phyloP scores from a whole-genome alignment of 1,140 invertebrate genomes.

The Amyelois transitella region DNA sequence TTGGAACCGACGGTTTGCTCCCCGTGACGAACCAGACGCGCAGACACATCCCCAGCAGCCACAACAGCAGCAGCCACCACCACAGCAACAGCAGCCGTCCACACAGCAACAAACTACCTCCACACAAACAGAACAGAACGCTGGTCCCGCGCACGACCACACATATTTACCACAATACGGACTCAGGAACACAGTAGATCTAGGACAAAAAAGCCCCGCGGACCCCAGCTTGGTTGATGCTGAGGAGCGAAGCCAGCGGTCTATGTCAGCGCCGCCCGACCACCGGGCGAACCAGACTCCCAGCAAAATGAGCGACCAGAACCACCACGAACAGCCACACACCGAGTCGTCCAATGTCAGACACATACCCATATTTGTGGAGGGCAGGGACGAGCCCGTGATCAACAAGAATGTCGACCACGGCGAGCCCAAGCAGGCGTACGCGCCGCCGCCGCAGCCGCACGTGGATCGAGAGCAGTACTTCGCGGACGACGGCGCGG shows the following conservation, averaged over 20 bases:
- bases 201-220: constrained; percentile 80
- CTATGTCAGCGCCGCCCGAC: constrained; percentile 81
- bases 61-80: constrained; percentile 20
- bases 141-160: constrained; percentile 33
- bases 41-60: constrained; percentile 29
- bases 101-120: constrained; percentile 58
- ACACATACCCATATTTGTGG: constrained; percentile 91
- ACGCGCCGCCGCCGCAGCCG: constrained; percentile 35
- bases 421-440: constrained; percentile 47
- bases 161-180: constrained; percentile 79
- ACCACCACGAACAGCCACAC: constrained; percentile 42
- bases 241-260: constrained; percentile 77
- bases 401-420: constrained; percentile 75
- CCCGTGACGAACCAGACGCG: constrained; percentile 39
- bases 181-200: constrained; percentile 83
- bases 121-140: constrained; percentile 70
- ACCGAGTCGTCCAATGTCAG: constrained; percentile 75
- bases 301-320: constrained; percentile 62
- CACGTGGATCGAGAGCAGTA: constrained; percentile 62
- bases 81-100: constrained; percentile 10
- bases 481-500: constrained; percentile 53
- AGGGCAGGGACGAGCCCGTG: constrained; percentile 85
- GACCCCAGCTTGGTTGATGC: constrained; percentile 72
- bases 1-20: constrained; percentile 67
- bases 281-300: constrained; percentile 44